Evolutionary conservation across 2,113 vertebrate species (phyloP), one percentile per base, ranked within the genome.

Genomic region (Merops nubicus): DNA sequence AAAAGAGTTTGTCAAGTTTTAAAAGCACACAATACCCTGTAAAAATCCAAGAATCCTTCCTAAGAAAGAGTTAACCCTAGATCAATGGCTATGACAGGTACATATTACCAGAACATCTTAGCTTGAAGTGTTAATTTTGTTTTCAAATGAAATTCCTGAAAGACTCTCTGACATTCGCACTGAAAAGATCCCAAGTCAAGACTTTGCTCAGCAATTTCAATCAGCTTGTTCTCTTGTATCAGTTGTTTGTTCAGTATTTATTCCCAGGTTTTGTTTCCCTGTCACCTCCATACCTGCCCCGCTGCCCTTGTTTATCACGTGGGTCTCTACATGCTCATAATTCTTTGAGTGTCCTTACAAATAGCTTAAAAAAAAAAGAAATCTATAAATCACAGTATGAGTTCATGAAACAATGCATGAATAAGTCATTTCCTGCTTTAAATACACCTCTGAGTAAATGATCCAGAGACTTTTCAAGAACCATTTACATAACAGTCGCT

Each of bases 401-500:
- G 70, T 85, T 91, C 88, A 72, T 91, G 82, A 95, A 94, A 96
- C 88, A 85, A 63, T 82, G 74, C 73, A 92, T 93, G 91, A 94
- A 92, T 96, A 97, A 97, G 65, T 97, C 85, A 97, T 94, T 95
- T 96, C 79, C 90, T 95, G 59, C 85, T 94, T 98, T 96, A 91
- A 94, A 96, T 96, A 95, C 14, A 6, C 57, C 82, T 96, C 85
- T 88, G 77, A 96, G 92, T 94, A 95, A 96, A 96, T 91, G 93
- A 88, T 88, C 92, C 83, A 92, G 88, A 88, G 87, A 36, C 51
- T 85, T 91, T 96, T 94, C 94, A 92, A 91, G 57, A 97, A 82
- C 51, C 82, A 96, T 97, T 89, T 96, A 96, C 97, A 88, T 92
- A 96, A 91, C 96, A 91, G 95, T 97, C 91, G 57, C 85, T 92